phyloP scores from a whole-genome alignment of 2,888 invertebrate species.

The Flexamia atlantica region DNA sequence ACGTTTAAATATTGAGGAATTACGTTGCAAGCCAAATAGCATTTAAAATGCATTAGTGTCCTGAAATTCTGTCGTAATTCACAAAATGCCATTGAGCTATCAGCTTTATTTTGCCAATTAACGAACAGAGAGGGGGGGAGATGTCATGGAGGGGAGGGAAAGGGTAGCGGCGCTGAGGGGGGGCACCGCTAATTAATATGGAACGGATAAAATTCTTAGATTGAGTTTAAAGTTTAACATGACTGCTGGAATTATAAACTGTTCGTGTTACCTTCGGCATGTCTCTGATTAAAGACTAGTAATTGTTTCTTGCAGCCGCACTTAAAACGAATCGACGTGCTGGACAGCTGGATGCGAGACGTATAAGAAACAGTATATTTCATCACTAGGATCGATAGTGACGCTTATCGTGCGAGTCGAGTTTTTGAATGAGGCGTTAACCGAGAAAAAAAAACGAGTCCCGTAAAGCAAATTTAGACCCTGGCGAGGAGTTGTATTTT shows the following conservation, averaged over 20 bases:
- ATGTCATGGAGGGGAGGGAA: background rate
- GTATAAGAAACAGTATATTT: too few species aligned
- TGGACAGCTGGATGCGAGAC: too few species aligned
- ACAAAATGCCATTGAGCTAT: conserved; percentile 17
- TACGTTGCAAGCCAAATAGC: background rate
- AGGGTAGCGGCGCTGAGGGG: background rate
- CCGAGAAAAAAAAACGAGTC: too few species aligned
- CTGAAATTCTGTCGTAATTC: conserved; percentile 3
- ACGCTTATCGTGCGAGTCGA: too few species aligned
- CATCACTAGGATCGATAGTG: too few species aligned
- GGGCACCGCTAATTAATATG: conserved; percentile 24
- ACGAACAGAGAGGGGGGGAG: background rate
- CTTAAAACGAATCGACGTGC: too few species aligned
- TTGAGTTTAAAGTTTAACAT: conserved; percentile 27
- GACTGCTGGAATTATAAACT: conserved; percentile 14
- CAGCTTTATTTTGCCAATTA: conserved; percentile 38
- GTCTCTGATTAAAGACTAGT: too few species aligned
- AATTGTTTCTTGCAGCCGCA: too few species aligned
- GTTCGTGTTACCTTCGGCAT: background rate
- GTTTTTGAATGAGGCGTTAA: too few species aligned
- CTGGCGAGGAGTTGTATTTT: too few species aligned
- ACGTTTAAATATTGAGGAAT: too few species aligned
- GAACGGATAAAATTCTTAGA: conserved; percentile 43
- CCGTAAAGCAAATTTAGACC: too few species aligned
- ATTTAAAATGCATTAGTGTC: conserved; percentile 5